phyloP scores from a whole-genome alignment of 2,888 invertebrate species.

The Nomada ruficornis region DNA sequence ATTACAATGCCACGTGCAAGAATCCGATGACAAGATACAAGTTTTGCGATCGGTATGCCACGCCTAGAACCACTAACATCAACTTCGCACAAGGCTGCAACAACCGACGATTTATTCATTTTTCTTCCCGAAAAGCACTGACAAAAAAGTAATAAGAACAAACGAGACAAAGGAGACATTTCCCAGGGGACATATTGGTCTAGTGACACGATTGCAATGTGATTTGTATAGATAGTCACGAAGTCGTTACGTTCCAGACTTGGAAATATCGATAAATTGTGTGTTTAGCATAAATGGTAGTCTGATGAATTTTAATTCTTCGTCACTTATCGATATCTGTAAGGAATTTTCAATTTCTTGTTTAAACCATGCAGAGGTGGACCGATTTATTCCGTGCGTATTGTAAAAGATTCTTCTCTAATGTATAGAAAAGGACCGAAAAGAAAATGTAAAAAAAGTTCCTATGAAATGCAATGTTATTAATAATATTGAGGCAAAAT shows the following conservation, averaged over 20 bases:
- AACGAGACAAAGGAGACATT: not conserved
- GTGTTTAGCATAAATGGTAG: slow-evolving; percentile 17
- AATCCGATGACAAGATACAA: slow-evolving; percentile 7
- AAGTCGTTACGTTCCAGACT: not conserved
- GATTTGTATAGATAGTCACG: not conserved
- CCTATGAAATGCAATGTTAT: no score
- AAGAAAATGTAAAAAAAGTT: no score
- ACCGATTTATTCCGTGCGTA: not conserved
- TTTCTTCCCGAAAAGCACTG: not conserved
- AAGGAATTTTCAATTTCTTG: not conserved
- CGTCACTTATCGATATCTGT: not conserved
- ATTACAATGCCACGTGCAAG: slow-evolving; percentile 2
- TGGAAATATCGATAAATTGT: not conserved
- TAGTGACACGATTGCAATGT: not conserved
- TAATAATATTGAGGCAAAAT: no score
- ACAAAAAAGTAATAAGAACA: not conserved
- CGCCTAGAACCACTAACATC: slow-evolving; percentile 1
- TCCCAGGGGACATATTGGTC: not conserved
- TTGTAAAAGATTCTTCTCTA: not conserved
- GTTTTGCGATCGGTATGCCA: not conserved
- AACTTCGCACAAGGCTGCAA: not conserved
- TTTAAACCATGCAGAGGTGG: not conserved
- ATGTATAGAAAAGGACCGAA: no score
- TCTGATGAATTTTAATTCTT: slow-evolving; percentile 14
- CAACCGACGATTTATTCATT: no score